Evolutionary conservation across 2,888 invertebrate genomes (phyloP), one percentile per base, ranked within the genome.

Genomic region (Entomobrya proxima): DNA sequence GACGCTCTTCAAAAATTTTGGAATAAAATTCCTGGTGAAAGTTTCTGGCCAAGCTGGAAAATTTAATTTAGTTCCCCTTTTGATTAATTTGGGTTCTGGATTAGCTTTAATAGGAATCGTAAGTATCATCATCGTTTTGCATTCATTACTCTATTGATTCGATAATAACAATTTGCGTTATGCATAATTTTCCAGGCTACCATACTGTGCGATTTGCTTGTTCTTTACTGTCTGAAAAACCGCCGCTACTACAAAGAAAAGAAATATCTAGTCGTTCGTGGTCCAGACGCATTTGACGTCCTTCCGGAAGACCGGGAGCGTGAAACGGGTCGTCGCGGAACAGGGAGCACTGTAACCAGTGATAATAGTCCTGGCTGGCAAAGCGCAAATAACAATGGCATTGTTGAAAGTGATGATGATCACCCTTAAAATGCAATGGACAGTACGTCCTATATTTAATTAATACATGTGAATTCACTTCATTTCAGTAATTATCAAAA

Each of bases 21-120:
- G 93, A 3, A 92, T 93, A 52, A 91, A 92, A 30, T 93, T 93
- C 89, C 90, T 93, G 15, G 89, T 93, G 21, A 91, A 91, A 32
- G 92, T 93, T 0, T 87, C 90, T 72, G 93, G 93, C 0, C 88
- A 90, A 77, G 93, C 92, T 21, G 92, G 93, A n/a, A 92, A 93
- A 88, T 93, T 93, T 89, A 91, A 91, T 89, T 79, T 92, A 11
- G 91, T 93, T 21, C 93, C 93, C n/a, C 90, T 93, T 2, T 75
- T 92, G 11, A 89, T 92, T 11, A 93, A 93, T 88, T 90, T 93
- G 80, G 93, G 93, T 61, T 92, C 93, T 87, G 93, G 93, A 58
- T 88, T 93, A 40, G 93, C 92, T 18, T 90, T 93, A 6, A 89
- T 93, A 50, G 92, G 92, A 80, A 87, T 93, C 30, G 93, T 93